These are phyloP conservation scores for Panurus biarmicus DNA, from an alignment of 2,113 vertebrate species.

Conservation along the genomic window DNA sequence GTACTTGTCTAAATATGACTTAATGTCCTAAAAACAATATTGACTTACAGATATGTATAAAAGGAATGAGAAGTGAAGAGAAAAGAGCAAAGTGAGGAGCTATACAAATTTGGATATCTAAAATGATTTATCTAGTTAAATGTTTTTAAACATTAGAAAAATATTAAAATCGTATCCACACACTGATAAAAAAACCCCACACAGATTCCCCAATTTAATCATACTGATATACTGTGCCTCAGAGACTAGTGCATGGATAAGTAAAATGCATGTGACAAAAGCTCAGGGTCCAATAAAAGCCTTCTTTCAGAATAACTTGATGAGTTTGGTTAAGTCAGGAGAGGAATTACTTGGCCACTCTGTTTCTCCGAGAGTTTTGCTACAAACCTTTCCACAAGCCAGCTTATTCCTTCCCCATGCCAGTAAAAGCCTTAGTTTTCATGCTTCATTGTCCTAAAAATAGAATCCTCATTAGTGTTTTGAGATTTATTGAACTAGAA, in stretches of 20 bases:
- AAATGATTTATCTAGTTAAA: neutral
- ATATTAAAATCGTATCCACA: neutral
- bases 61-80: neutral
- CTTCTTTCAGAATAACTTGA: neutral
- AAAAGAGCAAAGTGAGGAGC: neutral
- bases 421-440: neutral
- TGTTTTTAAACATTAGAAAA: neutral
- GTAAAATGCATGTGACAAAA: neutral
- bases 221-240: neutral
- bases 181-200: neutral
- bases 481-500: neutral
- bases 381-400: neutral
- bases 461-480: conserved; percentile 6
- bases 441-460: conserved; percentile 27
- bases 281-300: neutral
- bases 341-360: neutral
- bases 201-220: neutral
- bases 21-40: neutral
- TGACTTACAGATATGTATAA: neutral
- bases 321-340: neutral
- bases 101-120: neutral
- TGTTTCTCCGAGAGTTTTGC: neutral
- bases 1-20: neutral
- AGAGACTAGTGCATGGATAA: neutral
- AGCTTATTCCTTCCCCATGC: neutral